A percentile compares a stretch with the other conserved stretches of the same genome.
phyloP scores from a whole-genome alignment of 2,797 vertebrate species.

The Neosalanx taihuensis region DNA sequence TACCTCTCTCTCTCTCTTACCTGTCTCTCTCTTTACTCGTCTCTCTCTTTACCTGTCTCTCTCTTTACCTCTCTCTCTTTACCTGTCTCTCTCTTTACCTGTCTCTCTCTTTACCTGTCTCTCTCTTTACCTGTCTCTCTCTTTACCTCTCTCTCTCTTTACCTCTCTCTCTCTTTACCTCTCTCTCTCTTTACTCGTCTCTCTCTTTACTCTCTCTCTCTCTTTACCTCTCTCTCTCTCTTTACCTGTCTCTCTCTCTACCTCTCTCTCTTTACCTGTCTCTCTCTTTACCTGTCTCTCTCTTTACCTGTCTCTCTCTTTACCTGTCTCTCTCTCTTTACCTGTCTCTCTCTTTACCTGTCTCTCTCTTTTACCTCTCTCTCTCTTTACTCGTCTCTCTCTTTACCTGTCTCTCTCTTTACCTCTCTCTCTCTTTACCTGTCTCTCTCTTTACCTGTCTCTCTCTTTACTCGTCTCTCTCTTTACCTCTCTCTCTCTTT shows the following conservation, averaged over 20 bases:
- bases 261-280: neutral
- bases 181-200: too few relatives aligned
- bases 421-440: too few relatives aligned
- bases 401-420: slow-evolving; percentile 47
- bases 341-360: slow-evolving; percentile 25
- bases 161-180: slow-evolving; percentile 53
- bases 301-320: neutral
- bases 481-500: neutral
- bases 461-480: neutral
- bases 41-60: neutral
- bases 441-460: too few relatives aligned
- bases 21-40: neutral
- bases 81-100: neutral
- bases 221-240: neutral
- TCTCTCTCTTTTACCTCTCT: slow-evolving; percentile 30
- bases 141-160: slow-evolving; percentile 46
- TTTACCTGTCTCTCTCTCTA: too few relatives aligned
- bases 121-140: neutral
- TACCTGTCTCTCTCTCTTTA: neutral
- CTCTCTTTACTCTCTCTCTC: neutral
- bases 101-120: slow-evolving; percentile 32
- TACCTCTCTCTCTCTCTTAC: neutral
- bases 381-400: slow-evolving; percentile 48
- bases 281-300: neutral
- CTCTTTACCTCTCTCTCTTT: neutral